Conservation (phyloP, 2,888 invertebrate genomes). For the Perizoma affinitatum region DNA sequence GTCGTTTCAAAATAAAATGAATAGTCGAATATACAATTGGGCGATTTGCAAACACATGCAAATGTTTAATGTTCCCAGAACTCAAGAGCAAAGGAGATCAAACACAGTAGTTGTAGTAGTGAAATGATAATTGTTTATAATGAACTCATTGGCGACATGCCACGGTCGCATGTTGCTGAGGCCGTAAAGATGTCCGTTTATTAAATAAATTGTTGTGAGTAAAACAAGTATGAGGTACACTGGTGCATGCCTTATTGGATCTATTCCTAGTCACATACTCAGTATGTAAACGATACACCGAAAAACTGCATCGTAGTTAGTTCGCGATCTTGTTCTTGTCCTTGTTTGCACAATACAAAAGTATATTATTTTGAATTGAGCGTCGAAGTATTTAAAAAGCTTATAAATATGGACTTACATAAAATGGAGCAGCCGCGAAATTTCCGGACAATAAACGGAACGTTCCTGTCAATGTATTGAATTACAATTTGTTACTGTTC, state of each 20-base stretch:
- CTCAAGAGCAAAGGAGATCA: conserved; percentile 16
- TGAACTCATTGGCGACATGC: conserved; percentile 37
- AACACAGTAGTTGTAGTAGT: conserved; percentile 15
- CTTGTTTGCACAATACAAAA: too few relatives aligned
- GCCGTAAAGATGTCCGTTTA: conserved; percentile 17
- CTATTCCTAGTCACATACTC: background rate
- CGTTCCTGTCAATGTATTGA: conserved; percentile 34
- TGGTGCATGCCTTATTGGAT: conserved; percentile 15
- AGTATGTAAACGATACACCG: too few relatives aligned
- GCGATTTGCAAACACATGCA: too few relatives aligned
- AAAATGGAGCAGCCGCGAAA: conserved; percentile 40
- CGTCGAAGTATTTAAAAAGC: conserved; percentile 12
- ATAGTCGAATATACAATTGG: too few relatives aligned
- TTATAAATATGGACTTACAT: conserved; percentile 20
- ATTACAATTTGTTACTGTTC: conserved; percentile 42
- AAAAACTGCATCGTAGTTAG: too few relatives aligned
- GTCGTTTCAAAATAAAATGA: too few relatives aligned
- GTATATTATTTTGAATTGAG: background rate
- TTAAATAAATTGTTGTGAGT: conserved; percentile 18
- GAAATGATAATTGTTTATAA: conserved; percentile 36
- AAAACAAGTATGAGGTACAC: conserved; percentile 10
- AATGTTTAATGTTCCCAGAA: background rate
- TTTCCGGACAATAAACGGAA: conserved; percentile 34
- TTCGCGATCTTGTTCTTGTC: too few relatives aligned
- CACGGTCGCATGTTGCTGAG: conserved; percentile 27